phyloP scores from a whole-genome alignment of 1,140 invertebrate species.

The Saccostrea echinata region DNA sequence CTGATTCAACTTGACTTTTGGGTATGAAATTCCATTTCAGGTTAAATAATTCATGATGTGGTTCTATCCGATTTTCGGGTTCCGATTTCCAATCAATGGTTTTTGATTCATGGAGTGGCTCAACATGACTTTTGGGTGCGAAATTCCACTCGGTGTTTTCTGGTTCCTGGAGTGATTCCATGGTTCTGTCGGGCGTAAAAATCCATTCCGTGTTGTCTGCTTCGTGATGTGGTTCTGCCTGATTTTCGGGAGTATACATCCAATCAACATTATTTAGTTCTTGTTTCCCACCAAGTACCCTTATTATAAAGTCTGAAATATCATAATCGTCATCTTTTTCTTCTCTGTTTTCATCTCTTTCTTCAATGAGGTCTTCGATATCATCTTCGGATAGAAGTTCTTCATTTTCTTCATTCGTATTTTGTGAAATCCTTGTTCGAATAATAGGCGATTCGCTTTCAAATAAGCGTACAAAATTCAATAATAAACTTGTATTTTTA shows the following conservation, averaged over 20 bases:
- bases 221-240: background rate
- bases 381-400: background rate
- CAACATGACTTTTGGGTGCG: too few species aligned
- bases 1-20: background rate
- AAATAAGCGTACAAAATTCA: constrained; percentile 8
- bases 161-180: too few species aligned
- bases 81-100: too few species aligned
- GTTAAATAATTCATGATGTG: too few species aligned
- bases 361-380: background rate
- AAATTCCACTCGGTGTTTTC: too few species aligned
- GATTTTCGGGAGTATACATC: background rate
- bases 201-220: too few species aligned
- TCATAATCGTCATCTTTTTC: background rate
- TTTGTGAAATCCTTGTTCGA: background rate
- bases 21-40: too few species aligned
- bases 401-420: background rate
- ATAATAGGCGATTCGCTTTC: background rate
- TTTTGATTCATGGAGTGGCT: too few species aligned
- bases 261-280: background rate
- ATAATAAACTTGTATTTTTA: background rate
- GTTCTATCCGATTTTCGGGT: too few species aligned
- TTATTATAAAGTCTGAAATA: constrained; percentile 10
- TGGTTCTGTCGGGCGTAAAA: too few species aligned
- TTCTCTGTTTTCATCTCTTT: background rate
- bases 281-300: background rate